phyloP scores from a whole-genome alignment of 2,797 vertebrate genomes.

The Mormyrops boulengeri region DNA sequence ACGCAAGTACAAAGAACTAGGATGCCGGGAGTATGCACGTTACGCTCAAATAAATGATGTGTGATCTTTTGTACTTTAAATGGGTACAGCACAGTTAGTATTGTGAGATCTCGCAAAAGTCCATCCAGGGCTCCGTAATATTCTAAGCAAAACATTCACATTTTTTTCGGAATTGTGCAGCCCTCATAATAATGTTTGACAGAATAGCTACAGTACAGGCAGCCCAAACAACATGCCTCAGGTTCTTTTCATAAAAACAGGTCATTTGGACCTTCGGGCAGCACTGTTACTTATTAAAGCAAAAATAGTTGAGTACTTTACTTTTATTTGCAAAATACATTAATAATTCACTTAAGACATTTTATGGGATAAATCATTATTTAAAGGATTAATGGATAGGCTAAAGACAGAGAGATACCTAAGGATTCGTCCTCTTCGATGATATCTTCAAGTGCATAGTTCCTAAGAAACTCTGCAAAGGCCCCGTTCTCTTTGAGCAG shows the following conservation, averaged over 20 bases:
- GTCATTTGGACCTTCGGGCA: background rate
- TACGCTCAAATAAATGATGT: no score
- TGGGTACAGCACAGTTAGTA: background rate
- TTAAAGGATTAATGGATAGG: background rate
- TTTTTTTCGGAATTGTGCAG: no score
- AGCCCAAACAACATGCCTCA: background rate
- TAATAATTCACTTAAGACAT: background rate
- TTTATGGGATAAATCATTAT: background rate
- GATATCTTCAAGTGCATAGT: slow-evolving; percentile 73
- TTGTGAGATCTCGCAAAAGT: background rate
- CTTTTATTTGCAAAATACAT: background rate
- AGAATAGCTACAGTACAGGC: background rate
- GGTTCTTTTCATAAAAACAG: background rate
- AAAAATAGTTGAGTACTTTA: background rate
- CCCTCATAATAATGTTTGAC: background rate
- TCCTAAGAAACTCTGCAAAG: slow-evolving; percentile 88
- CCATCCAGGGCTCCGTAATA: no score
- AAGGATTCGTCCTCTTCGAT: slow-evolving; percentile 66
- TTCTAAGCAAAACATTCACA: no score
- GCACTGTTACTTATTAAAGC: background rate
- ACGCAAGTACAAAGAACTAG: no score
- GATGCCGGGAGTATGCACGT: no score
- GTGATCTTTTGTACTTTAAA: background rate
- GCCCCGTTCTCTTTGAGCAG: slow-evolving; percentile 76
- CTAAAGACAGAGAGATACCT: slow-evolving; percentile 41